Evolutionary conservation across 2,888 invertebrate species (phyloP).

Genomic region (Drosophila multiciliata): DNA sequence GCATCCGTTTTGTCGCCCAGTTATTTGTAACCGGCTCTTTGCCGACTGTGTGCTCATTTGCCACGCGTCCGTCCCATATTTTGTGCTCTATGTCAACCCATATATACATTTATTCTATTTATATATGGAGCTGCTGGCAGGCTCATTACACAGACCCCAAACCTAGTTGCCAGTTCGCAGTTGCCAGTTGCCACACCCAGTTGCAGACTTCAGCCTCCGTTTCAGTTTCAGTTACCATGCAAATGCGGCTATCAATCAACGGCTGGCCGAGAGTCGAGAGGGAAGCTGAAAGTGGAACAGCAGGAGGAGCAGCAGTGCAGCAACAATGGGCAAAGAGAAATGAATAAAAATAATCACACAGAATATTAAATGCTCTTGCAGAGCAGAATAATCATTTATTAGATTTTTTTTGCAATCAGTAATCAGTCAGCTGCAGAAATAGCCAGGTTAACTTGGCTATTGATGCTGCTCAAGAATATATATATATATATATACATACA

Average conservation of each 20-base stretch:
- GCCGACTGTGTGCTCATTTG: slow-evolving; percentile 53
- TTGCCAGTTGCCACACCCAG: slow-evolving; percentile 15
- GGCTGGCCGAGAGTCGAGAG: slow-evolving; percentile 15
- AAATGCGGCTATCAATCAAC: slow-evolving; percentile 78
- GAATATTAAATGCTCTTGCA: slow-evolving; percentile 2
- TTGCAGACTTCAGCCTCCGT: slow-evolving; percentile 28
- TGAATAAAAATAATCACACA: not conserved
- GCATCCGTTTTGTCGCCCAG: slow-evolving; percentile 31
- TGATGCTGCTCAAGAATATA: not conserved
- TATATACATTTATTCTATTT: slow-evolving; percentile 22
- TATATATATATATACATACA: not conserved
- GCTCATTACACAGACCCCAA: slow-evolving; percentile 68
- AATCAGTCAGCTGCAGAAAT: not conserved
- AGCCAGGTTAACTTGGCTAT: not conserved
- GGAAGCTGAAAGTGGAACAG: slow-evolving; percentile 21
- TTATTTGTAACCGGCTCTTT: slow-evolving; percentile 32
- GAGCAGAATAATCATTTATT: not conserved
- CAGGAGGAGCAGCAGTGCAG: slow-evolving; percentile 27
- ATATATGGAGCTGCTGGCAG: slow-evolving; percentile 51
- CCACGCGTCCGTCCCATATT: slow-evolving; percentile 59
- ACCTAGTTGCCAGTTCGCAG: slow-evolving; percentile 24
- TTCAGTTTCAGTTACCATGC: slow-evolving; percentile 58
- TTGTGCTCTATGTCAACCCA: slow-evolving; percentile 4
- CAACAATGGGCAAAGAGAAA: slow-evolving; percentile 23
- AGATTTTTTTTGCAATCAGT: not conserved